Base-by-base conservation (phyloP, 1,140 invertebrate species). In the Octopus bimaculoides region DNA sequence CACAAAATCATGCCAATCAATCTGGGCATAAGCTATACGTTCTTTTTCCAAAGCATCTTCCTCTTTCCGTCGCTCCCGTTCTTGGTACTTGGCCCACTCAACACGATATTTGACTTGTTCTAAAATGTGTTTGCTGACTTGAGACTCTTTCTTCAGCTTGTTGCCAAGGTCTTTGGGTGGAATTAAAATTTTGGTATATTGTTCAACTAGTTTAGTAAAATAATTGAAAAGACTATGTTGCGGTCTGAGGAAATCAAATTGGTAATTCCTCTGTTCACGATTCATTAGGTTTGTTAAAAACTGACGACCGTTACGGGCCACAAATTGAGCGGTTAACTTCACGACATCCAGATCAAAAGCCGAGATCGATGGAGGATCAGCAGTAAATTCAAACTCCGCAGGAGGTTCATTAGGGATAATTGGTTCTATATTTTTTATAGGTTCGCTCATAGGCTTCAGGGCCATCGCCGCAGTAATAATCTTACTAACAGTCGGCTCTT, bases 1-100 rank as follows among this genome's bases (percentile, higher is more conserved):
- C 4, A 99, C 98, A 92, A 99, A 99, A 91, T 99, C 98, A 88
- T 99, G 98, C 98, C 98, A 99, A 89, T 99, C 98, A 83, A 99
- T 99, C 86, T 97, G 96, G 5, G 97, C 96, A 89, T 99, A 99
- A 0, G 97, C 97, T 55, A 98, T 93, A 91, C 97, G 93, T 90
- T 99, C 98, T 66, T 95, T 93, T 90, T 99, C 98, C 20, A 96
- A 92, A 86, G 96, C 95, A 85, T 98, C 97, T 89, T 99, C 97
- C 89, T 98, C 97, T 81, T 95, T 95, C 2, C 95, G 93, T 78
- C 94, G 94, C 86, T 98, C 95, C 17, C 95, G 93, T 86, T 98
- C 96, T 89, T 98, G 96, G 89, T 98, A 96, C 77, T 95, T 95
- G 75, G 96, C 93, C 97, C 98, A 99, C 82, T 98, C 97, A 2